These are phyloP conservation scores for Toxotes chatareus DNA, from an alignment of 2,113 vertebrate genomes.

Conservation along the genomic window DNA sequence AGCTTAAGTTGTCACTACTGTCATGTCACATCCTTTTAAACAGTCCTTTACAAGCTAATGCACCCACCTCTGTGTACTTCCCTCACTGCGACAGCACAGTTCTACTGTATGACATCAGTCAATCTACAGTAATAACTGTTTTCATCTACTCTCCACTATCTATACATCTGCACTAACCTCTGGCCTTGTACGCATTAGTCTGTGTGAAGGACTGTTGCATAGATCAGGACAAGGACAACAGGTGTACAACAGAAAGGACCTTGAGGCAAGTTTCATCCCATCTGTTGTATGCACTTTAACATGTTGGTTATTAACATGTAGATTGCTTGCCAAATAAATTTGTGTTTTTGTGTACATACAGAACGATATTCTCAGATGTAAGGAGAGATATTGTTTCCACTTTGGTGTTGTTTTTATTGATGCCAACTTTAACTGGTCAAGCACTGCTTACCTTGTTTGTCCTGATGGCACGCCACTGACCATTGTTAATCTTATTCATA, in stretches of 20 bases:
- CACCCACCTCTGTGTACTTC: background rate
- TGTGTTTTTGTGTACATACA: background rate
- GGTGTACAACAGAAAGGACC: background rate
- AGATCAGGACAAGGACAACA: background rate
- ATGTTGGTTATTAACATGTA: background rate
- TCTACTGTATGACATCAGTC: background rate
- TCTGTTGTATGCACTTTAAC: background rate
- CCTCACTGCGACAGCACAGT: background rate
- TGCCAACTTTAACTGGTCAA: too few species aligned
- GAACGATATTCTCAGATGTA: too few species aligned
- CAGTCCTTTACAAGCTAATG: background rate
- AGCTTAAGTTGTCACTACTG: slow-evolving; percentile 1
- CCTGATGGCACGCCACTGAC: too few species aligned
- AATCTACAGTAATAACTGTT: background rate
- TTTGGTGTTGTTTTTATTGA: too few species aligned
- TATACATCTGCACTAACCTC: background rate
- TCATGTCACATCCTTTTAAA: slow-evolving; percentile 10
- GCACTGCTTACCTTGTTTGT: too few species aligned
- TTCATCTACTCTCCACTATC: background rate
- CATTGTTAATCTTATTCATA: too few species aligned
- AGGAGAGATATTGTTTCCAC: too few species aligned
- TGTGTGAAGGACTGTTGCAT: background rate
- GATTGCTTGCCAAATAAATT: background rate
- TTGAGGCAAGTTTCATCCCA: background rate
- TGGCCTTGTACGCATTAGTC: background rate